Evolutionary conservation across 1,140 invertebrate genomes (phyloP).

Genomic region (Sycobia sp.): DNA sequence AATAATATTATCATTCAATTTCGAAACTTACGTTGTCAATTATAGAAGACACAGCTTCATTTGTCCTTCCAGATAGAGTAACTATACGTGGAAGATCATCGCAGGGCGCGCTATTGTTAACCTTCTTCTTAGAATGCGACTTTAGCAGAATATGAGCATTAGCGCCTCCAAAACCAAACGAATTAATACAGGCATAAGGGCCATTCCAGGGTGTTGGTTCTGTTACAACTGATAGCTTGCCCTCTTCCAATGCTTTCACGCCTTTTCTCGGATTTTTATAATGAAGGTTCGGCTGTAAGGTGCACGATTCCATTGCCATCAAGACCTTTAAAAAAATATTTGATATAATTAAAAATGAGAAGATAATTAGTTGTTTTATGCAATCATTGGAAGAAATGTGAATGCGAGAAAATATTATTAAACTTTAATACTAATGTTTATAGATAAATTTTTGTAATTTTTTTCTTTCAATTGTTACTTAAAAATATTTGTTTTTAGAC

Average conservation of each 20-base stretch:
- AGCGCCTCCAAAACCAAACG: constrained; percentile 67
- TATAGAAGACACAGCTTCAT: constrained; percentile 72
- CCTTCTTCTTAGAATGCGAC: constrained; percentile 58
- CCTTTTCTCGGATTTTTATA: constrained; percentile 70
- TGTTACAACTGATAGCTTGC: constrained; percentile 67
- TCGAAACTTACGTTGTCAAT: constrained; percentile 67
- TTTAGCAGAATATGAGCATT: constrained; percentile 71
- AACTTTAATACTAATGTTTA: too few relatives aligned
- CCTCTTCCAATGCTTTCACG: constrained; percentile 68
- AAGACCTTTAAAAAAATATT: constrained; percentile 55
- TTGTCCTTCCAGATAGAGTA: constrained; percentile 68
- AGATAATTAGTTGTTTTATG: neutral
- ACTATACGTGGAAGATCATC: constrained; percentile 65
- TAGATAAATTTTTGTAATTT: too few relatives aligned
- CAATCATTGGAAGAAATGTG: too few relatives aligned
- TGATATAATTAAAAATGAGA: neutral
- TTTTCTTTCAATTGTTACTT: too few relatives aligned
- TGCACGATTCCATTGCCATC: constrained; percentile 70
- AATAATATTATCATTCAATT: too few relatives aligned
- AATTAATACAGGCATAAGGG: constrained; percentile 62
- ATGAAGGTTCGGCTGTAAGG: constrained; percentile 75
- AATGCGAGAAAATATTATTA: too few relatives aligned
- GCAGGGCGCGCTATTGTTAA: constrained; percentile 51
- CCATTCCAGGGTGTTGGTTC: constrained; percentile 66
- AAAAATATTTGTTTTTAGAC: neutral